phyloP scores from a whole-genome alignment of 1,140 invertebrate genomes.

The Atta texana region DNA sequence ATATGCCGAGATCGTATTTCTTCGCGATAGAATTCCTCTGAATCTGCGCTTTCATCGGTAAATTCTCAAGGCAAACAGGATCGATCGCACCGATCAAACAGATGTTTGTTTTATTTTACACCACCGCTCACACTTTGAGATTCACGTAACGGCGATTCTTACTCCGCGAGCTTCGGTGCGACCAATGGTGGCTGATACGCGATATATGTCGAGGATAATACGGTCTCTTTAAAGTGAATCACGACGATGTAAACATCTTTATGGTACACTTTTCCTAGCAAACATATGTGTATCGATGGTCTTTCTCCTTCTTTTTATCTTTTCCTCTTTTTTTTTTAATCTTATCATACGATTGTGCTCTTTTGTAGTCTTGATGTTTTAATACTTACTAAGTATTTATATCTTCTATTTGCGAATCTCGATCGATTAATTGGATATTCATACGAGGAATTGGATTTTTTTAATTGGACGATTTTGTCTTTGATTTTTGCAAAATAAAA shows the following conservation, averaged over 20 bases:
- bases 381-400: not conserved
- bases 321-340: slow-evolving; percentile 4
- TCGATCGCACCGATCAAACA: slow-evolving; percentile 52
- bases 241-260: slow-evolving; percentile 65
- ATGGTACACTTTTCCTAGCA: slow-evolving; percentile 36
- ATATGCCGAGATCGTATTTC: slow-evolving; percentile 54
- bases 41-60: slow-evolving; percentile 44
- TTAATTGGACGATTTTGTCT: not conserved
- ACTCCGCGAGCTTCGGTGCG: slow-evolving; percentile 7
- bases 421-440: not conserved
- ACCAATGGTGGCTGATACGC: slow-evolving; percentile 43
- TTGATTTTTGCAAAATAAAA: not conserved
- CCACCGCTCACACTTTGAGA: slow-evolving; percentile 38
- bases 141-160: slow-evolving; percentile 59
- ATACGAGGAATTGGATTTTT: not conserved
- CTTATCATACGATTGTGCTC: not conserved
- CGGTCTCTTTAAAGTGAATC: slow-evolving; percentile 65
- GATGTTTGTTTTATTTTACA: slow-evolving; percentile 58
- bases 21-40: slow-evolving; percentile 46
- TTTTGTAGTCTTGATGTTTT: slow-evolving; percentile 2
- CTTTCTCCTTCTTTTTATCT: not conserved
- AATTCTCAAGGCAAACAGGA: slow-evolving; percentile 36
- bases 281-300: not conserved
- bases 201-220: slow-evolving; percentile 40
- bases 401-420: not conserved